A percentile compares a stretch with the other conserved stretches of the same genome.
phyloP scores from a whole-genome alignment of 2,797 vertebrate species.

The Euthynnus affinis region DNA sequence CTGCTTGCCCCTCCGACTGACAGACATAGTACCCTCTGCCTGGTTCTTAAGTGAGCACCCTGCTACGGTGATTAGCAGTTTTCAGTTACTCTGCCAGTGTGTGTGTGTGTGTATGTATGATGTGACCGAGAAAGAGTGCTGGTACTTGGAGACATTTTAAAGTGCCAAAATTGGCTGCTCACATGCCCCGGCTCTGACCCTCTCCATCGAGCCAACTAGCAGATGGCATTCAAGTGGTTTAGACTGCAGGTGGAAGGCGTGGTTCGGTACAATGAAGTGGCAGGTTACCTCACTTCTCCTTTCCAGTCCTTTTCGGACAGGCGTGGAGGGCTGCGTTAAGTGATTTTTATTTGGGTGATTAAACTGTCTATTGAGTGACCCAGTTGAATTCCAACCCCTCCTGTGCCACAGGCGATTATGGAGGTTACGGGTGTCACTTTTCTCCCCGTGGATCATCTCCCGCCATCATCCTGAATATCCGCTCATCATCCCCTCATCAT shows the following conservation, averaged over 20 bases:
- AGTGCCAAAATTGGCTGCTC: conserved; percentile 70
- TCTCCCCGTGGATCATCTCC: conserved; percentile 48
- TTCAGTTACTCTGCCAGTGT: conserved; percentile 60
- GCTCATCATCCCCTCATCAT: conserved; percentile 59
- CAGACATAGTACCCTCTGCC: conserved; percentile 40
- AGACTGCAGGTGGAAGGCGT: conserved; percentile 43
- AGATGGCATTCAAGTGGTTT: conserved; percentile 70
- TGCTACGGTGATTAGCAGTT: conserved; percentile 74
- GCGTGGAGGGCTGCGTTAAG: conserved; percentile 48
- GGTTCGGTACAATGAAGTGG: conserved; percentile 47
- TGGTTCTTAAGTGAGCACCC: conserved; percentile 70
- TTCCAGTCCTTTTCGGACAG: conserved; percentile 58
- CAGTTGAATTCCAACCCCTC: conserved; percentile 51
- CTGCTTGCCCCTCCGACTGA: conserved; percentile 48
- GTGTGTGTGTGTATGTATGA: conserved; percentile 29
- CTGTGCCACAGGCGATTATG: conserved; percentile 56
- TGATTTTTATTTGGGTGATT: conserved; percentile 71
- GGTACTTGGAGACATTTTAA: conserved; percentile 61
- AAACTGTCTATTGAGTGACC: conserved; percentile 63
- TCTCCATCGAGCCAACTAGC: conserved; percentile 54
- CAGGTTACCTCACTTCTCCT: conserved; percentile 56
- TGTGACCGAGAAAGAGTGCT: conserved; percentile 39
- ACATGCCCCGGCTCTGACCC: conserved; percentile 63
- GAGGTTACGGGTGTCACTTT: conserved; percentile 61
- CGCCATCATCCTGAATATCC: conserved; percentile 57